Conservation (phyloP, 2,113 vertebrate species). For the Grammomys surdaster region DNA sequence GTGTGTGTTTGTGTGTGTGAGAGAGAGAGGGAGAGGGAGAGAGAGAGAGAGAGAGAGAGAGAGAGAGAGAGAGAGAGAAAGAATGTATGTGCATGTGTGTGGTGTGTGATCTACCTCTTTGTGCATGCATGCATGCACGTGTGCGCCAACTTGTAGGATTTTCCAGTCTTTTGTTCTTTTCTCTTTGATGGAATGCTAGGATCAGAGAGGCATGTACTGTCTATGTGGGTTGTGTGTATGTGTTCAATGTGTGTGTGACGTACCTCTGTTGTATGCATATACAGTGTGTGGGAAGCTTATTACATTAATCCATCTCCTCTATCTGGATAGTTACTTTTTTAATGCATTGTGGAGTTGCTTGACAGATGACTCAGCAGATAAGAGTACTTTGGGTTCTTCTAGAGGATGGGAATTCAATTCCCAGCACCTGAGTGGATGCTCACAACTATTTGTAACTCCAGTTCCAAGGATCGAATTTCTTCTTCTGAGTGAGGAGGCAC, state of each 20-base stretch:
- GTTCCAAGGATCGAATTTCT: not conserved
- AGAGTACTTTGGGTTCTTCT: not conserved
- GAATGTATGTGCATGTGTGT: not conserved
- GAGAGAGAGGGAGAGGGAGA: too few relatives aligned
- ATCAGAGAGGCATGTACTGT: not conserved
- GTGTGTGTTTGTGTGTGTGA: too few relatives aligned
- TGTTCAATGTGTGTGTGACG: too few relatives aligned
- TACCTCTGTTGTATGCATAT: too few relatives aligned
- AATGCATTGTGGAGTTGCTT: not conserved
- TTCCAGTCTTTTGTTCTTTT: not conserved
- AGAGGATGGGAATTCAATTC: not conserved
- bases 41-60: too few relatives aligned
- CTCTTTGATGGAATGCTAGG: too few relatives aligned
- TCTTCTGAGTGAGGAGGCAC: not conserved
- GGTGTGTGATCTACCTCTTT: not conserved
- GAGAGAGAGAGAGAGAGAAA: too few relatives aligned
- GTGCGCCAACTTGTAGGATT: not conserved
- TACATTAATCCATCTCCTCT: not conserved
- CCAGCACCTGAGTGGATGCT: not conserved
- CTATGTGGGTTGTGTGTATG: too few relatives aligned
- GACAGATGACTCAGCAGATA: not conserved
- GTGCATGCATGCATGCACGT: not conserved
- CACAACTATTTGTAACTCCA: not conserved
- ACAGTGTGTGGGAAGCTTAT: too few relatives aligned
- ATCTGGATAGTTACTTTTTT: not conserved